Evolutionary conservation across 2,888 invertebrate species (phyloP).

Genomic region (Ypsolopha scabrella): DNA sequence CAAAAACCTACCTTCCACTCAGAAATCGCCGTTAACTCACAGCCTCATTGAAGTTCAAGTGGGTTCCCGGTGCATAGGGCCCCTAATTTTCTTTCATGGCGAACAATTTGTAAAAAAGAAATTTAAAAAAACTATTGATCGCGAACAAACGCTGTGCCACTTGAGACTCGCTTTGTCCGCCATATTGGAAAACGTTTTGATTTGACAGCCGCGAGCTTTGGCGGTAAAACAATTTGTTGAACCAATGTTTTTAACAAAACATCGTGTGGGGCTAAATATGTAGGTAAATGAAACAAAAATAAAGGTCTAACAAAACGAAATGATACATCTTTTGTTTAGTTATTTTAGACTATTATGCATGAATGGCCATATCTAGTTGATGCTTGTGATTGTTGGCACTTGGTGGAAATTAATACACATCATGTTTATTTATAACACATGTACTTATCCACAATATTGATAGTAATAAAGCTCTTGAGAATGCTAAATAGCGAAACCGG

Average conservation of each 20-base stretch:
- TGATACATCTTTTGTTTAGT: not conserved
- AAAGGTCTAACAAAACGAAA: no score
- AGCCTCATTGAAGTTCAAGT: constrained; percentile 56
- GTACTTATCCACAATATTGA: no score
- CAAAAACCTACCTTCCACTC: constrained; percentile 30
- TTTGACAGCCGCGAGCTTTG: constrained; percentile 26
- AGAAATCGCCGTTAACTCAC: constrained; percentile 53
- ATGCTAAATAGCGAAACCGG: no score
- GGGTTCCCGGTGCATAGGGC: constrained; percentile 37
- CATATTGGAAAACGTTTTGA: constrained; percentile 61
- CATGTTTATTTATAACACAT: no score
- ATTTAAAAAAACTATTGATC: constrained; percentile 57
- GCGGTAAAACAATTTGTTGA: constrained; percentile 16
- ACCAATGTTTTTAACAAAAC: no score
- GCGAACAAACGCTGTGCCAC: constrained; percentile 50
- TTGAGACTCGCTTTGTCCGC: constrained; percentile 58
- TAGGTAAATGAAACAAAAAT: no score
- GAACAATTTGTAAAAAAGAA: constrained; percentile 47
- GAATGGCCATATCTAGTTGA: no score
- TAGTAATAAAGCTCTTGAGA: no score
- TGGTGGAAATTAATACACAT: no score
- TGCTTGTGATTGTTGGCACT: no score
- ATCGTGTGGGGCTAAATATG: no score
- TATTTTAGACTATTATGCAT: not conserved
- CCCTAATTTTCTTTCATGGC: constrained; percentile 62